phyloP scores from a whole-genome alignment of 2,888 invertebrate genomes.

The Vanessa cardui region DNA sequence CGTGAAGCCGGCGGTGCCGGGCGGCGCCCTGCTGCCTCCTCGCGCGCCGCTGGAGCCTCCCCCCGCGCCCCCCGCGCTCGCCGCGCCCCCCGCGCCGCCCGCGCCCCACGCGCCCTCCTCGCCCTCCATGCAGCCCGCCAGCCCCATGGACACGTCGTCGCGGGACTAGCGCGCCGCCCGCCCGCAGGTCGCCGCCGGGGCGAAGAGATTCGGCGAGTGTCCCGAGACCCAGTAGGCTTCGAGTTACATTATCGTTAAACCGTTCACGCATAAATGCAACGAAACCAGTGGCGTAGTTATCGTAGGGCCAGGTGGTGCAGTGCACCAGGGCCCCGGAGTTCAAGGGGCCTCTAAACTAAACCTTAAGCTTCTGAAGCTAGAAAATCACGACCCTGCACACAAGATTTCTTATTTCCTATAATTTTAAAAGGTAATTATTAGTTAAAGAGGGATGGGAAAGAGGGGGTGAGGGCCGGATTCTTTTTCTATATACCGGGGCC shows the following conservation, averaged over 20 bases:
- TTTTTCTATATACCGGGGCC: too few relatives aligned
- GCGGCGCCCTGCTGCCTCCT: constrained; percentile 43
- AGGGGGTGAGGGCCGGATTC: too few relatives aligned
- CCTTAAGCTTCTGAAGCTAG: too few relatives aligned
- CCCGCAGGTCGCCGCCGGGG: constrained; percentile 85
- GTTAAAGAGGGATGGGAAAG: too few relatives aligned
- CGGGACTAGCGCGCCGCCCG: constrained; percentile 75
- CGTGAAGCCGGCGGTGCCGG: constrained; percentile 92
- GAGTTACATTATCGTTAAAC: not conserved
- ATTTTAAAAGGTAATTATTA: too few relatives aligned
- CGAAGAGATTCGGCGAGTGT: constrained; percentile 51
- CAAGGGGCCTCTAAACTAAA: too few relatives aligned
- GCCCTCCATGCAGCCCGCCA: constrained; percentile 82
- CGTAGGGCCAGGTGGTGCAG: too few relatives aligned
- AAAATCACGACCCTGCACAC: too few relatives aligned
- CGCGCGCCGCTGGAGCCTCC: constrained; percentile 45
- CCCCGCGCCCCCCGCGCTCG: constrained; percentile 39
- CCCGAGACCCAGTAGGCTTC: constrained; percentile 1
- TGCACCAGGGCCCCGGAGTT: too few relatives aligned
- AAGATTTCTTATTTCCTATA: too few relatives aligned
- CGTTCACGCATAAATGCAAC: not conserved
- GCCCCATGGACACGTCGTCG: constrained; percentile 89
- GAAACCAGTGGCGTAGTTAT: too few relatives aligned
- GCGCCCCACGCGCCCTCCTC: constrained; percentile 40
- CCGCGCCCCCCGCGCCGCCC: constrained; percentile 39